Evolutionary conservation across 2,797 vertebrate species (phyloP), one percentile per base, ranked within the genome.

Genomic region (Scolopax rusticola): DNA sequence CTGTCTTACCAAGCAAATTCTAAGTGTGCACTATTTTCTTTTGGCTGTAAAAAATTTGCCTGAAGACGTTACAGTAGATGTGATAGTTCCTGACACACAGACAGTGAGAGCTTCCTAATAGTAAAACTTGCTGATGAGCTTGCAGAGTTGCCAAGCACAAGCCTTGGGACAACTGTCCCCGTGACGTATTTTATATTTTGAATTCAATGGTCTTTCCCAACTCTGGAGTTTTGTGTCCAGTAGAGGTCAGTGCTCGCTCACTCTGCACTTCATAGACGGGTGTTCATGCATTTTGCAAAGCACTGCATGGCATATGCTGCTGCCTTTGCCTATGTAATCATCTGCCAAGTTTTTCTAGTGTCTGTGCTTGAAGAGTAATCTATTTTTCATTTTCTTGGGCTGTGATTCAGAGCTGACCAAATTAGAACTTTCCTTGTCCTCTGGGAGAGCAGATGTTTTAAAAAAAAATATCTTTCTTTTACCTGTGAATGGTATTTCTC

Each of bases 221-320:
- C 15, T 33, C n/a, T 19, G 24, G 8, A 10, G 27, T 38, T 36
- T 23, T 33, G 2, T 40, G 25, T 30, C 96, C 96, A 28, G 95
- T 74, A 95, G 95, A 82, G 93, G 94, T 68, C 96, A 94, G 95
- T 73, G 80, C 85, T 95, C 6, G 4, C 87, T 79, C 74, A 41
- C 33, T 1, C 33, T 93, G 80, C 23, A 1, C 28, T 15, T 8
- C 2, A 2, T 4, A 0, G 3, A 12, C 1, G 6, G 2, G 3
- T 68, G 64, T 87, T 18, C 18, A 3, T 2, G 47, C 17, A 0
- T n/a, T n/a, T 80, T 87, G 45, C 30, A 33, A 50, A 77, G 78
- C 56, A 0, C 16, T 2, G 4, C 18, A 5, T 10, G 5, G 38
- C 53, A 12, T 15, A 21, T 0, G 3, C 47, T 84, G 40, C 47